Percentiles rank a stretch among this genome's conserved stretches.
Conservation (phyloP, 2,888 invertebrate species). For the Poecilobothrus nobilitatus region DNA sequence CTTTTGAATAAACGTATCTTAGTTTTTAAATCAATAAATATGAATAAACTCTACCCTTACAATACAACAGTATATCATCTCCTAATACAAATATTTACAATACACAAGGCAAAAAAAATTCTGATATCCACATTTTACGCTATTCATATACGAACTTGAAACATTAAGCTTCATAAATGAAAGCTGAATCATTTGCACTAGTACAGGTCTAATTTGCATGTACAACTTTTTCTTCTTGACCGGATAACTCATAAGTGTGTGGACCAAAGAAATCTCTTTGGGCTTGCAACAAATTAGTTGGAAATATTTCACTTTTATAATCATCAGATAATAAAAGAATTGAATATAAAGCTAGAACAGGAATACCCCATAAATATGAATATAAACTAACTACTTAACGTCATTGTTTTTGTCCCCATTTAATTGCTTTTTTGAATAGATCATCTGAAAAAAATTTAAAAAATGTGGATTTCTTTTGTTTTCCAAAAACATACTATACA, state of each 20-base stretch:
- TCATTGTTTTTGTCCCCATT: slow-evolving; percentile 73
- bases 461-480: slow-evolving; percentile 81
- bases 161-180: slow-evolving; percentile 69
- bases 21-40: too few species aligned
- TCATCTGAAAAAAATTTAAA: slow-evolving; percentile 83
- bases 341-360: slow-evolving; percentile 85
- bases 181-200: slow-evolving; percentile 92
- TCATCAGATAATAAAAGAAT: slow-evolving; percentile 97
- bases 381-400: slow-evolving; percentile 71
- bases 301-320: slow-evolving; percentile 74
- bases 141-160: too few species aligned
- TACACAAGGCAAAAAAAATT: too few species aligned
- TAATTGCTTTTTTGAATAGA: slow-evolving; percentile 82
- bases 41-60: too few species aligned
- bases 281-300: slow-evolving; percentile 94
- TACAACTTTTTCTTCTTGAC: slow-evolving; percentile 75
- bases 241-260: slow-evolving; percentile 90
- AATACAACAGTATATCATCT: too few species aligned
- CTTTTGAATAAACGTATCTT: too few species aligned
- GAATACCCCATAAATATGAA: slow-evolving; percentile 71
- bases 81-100: too few species aligned
- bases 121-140: too few species aligned
- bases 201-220: slow-evolving; percentile 99
- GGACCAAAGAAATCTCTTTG: slow-evolving; percentile 98
- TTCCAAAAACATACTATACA: slow-evolving; percentile 72